Base-by-base conservation (phyloP, 53 echinoderm and acorn worm genomes). In the Patiria pectinifera region DNA sequence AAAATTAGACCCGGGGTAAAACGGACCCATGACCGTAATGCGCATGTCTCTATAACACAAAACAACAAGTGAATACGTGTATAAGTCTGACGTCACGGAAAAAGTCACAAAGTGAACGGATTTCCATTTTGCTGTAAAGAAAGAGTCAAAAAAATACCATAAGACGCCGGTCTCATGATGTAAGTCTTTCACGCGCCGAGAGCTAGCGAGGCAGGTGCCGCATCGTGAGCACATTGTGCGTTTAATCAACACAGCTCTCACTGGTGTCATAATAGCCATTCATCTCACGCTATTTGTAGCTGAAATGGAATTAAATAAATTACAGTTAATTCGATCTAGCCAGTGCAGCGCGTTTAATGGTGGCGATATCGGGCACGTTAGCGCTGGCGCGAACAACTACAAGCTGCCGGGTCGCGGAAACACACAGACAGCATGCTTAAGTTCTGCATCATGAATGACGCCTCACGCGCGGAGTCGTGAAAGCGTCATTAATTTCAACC, bases 301-400 rank as follows among this genome's bases (percentile, higher is more conserved):
- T 86, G 75, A 48, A 85, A 47, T 85, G 85, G 85, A 85, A 85
- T 85, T 71, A 85, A 85, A 85, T 72, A 85, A 85, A 86, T 72
- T 75, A 14, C 49, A 86, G 46, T 72, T 86, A 86, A 86, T 86
- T 86, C 86, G 86, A 86, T 86, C 48, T 47, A 48, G 15, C 71
- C 22, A 48, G 74, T 74, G 72, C 71, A 86, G 45, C 72, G 74
- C 74, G 75, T 70, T 46, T 85, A 46, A 70, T 85, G 46, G 46
- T 70, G 85, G 48, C 74, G 48, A 86, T 86, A 72, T 74, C 74
- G 85, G 85, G 21, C 69, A 85, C 60, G 85, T 70, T 69, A 26
- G 14, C 35, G 85, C 44, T 35, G 26, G 69, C 9, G 19, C 43
- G 85, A 85, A 85, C 83, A n/a, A n/a, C 61, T 24, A 35, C 15